A percentile compares a stretch with the other conserved stretches of the same genome.
These are phyloP conservation scores for Oreochromis aureus DNA, from an alignment of 2,113 vertebrate genomes.

Conservation along the genomic window DNA sequence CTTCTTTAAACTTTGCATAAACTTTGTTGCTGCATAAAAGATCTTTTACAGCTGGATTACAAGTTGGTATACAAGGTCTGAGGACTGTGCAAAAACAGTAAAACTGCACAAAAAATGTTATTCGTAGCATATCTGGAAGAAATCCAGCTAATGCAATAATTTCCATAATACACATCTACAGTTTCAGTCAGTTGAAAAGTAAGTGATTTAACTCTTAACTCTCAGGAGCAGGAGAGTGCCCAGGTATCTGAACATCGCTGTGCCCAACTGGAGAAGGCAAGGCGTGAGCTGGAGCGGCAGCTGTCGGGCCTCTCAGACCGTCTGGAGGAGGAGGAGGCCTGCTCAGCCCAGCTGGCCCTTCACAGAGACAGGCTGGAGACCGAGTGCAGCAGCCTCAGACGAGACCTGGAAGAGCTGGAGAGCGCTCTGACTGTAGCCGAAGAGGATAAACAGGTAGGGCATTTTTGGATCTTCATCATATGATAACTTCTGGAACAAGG, in stretches of 20 bases:
- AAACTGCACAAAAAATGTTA: background rate
- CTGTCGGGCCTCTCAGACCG: constrained; percentile 60
- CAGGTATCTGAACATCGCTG: constrained; percentile 67
- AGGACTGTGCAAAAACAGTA: background rate
- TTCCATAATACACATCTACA: background rate
- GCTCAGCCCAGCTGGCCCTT: constrained; percentile 52
- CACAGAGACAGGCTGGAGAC: constrained; percentile 65
- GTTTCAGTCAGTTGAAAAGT: background rate
- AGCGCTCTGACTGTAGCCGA: constrained; percentile 53
- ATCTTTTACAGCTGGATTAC: background rate
- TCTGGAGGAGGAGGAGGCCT: constrained; percentile 69
- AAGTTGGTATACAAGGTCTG: background rate
- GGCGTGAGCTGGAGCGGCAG: constrained; percentile 64
- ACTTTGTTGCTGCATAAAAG: background rate
- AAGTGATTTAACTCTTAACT: background rate
- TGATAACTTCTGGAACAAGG: background rate
- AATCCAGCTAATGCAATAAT: background rate
- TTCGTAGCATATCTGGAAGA: background rate
- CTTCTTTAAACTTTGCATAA: background rate
- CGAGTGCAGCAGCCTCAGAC: constrained; percentile 64
- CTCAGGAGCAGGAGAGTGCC: constrained; percentile 65
- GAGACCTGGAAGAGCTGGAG: constrained; percentile 71
- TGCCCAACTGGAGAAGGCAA: constrained; percentile 62
- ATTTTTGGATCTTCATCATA: background rate
- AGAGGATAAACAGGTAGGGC: constrained; percentile 66